Evolutionary conservation across 2,888 invertebrate species (phyloP).

Genomic region (Agrochola circellaris): DNA sequence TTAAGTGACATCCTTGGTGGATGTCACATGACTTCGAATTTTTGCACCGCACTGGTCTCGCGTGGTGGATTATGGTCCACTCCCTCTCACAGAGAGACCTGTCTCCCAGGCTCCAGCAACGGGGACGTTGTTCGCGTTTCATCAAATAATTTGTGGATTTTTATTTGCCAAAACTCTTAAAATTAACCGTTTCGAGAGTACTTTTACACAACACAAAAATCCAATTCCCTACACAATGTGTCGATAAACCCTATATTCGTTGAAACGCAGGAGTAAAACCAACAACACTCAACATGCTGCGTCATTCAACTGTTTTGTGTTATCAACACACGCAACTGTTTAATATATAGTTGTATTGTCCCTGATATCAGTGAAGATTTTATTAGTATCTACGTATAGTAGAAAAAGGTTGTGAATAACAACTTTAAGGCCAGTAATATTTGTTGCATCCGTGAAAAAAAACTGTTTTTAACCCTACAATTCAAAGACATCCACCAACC

Average conservation of each 20-base stretch:
- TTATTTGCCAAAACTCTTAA: neutral
- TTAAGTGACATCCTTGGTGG: no score
- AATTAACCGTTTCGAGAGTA: neutral
- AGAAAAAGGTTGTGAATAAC: no score
- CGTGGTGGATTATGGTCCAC: no score
- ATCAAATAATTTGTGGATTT: no score
- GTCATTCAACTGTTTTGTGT: constrained; percentile 3
- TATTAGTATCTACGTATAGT: neutral
- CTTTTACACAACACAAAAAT: constrained; percentile 22
- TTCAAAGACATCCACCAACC: neutral
- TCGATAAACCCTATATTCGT: neutral
- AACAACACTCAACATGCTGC: neutral
- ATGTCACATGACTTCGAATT: no score
- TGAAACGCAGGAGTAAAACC: neutral
- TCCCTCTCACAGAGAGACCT: no score
- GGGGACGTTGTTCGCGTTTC: no score
- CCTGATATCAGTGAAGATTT: constrained; percentile 5
- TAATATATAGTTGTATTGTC: constrained; percentile 12
- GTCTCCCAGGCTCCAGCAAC: no score
- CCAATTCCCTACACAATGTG: neutral
- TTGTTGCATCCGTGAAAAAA: neutral
- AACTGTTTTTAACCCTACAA: neutral
- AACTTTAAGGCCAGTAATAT: neutral
- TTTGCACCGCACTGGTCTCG: no score
- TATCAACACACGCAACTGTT: constrained; percentile 2